These are phyloP conservation scores for Entomyzon cyanotis DNA, from an alignment of 2,113 vertebrate species.

Conservation along the genomic window DNA sequence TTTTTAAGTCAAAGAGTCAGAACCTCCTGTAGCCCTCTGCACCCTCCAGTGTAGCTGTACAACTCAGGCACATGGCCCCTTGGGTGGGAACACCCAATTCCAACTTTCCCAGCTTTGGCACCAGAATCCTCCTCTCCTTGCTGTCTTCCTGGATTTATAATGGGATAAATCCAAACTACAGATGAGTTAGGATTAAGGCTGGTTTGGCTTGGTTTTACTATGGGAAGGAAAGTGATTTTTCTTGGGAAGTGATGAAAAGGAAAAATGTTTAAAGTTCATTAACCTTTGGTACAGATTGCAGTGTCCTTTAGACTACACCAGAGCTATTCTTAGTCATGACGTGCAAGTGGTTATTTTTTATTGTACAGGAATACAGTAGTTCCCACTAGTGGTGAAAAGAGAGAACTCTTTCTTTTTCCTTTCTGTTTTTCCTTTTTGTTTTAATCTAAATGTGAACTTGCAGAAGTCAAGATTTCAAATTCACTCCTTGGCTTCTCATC, in stretches of 20 bases:
- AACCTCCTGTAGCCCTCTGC: background rate
- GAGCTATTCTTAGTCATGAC: constrained; percentile 63
- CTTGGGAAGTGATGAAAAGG: constrained; percentile 45
- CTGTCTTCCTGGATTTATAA: background rate
- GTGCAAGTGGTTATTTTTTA: background rate
- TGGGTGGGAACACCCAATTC: background rate
- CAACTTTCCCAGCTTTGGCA: background rate
- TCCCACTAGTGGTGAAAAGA: constrained; percentile 72
- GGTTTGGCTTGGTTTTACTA: background rate
- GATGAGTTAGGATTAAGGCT: background rate
- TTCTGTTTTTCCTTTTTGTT: background rate
- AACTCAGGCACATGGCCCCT: rapidly evolving
- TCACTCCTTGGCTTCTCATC: background rate
- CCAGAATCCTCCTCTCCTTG: background rate
- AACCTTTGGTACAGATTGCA: constrained; percentile 67
- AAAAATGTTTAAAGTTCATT: constrained; percentile 61
- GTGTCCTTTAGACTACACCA: constrained; percentile 48
- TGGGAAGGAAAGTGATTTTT: constrained; percentile 47
- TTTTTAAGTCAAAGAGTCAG: background rate
- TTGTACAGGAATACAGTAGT: constrained; percentile 57
- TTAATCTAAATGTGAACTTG: background rate
- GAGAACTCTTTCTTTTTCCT: background rate
- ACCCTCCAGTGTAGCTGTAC: background rate
- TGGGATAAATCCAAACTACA: background rate
- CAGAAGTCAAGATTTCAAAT: background rate